These are phyloP conservation scores for Solea senegalensis DNA, from an alignment of 2,113 vertebrate species.

Conservation along the genomic window DNA sequence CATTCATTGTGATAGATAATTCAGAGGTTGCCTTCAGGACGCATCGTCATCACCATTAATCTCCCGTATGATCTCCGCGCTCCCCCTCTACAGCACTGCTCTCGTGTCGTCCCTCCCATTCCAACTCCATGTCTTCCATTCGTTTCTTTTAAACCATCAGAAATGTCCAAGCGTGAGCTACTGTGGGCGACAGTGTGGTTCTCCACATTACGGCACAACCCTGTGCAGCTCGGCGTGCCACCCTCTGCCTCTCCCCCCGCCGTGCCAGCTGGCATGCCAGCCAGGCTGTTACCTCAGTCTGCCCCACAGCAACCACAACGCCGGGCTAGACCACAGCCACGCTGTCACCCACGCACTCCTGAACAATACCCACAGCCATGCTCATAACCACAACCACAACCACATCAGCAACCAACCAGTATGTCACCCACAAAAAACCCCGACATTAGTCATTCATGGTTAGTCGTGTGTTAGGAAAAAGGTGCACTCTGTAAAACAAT, in stretches of 20 bases:
- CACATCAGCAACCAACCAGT: constrained; percentile 69
- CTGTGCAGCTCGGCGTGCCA: constrained; percentile 53
- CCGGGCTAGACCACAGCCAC: constrained; percentile 45
- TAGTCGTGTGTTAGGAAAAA: constrained; percentile 24
- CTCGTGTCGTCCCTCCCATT: constrained; percentile 18
- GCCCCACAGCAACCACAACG: constrained; percentile 49
- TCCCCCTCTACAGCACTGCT: constrained; percentile 1
- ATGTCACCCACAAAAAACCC: constrained; percentile 37
- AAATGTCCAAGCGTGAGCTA: constrained; percentile 59
- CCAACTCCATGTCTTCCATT: constrained; percentile 44
- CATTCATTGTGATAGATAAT: constrained; percentile 46
- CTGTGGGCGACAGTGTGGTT: constrained; percentile 67
- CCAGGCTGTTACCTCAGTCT: constrained; percentile 71
- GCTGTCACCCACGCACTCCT: constrained; percentile 47
- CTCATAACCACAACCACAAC: constrained; percentile 60
- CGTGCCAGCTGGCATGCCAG: constrained; percentile 62
- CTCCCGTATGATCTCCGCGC: constrained; percentile 8
- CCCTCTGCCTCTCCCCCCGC: constrained; percentile 37
- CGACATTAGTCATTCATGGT: neutral
- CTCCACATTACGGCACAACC: constrained; percentile 66
- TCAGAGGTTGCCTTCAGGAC: constrained; percentile 25
- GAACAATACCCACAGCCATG: constrained; percentile 61
- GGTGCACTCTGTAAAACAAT: constrained; percentile 61
- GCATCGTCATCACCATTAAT: constrained; percentile 22
- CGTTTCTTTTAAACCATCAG: constrained; percentile 60